Evolutionary conservation across 2,888 invertebrate species (phyloP).

Genomic region (Corbicula japonica): DNA sequence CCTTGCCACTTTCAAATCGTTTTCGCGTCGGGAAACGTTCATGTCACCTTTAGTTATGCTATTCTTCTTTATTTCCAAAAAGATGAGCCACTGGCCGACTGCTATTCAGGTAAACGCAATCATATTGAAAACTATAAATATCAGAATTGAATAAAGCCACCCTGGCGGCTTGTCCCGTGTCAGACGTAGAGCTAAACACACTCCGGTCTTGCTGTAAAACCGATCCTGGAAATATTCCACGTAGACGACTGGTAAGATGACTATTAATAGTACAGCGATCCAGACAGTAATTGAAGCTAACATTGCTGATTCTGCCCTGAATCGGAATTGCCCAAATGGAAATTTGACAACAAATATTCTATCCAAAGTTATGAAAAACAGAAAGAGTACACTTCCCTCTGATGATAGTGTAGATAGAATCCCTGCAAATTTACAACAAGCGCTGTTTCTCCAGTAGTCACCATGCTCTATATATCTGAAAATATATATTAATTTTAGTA

Average conservation of each 20-base stretch:
- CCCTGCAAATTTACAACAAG: conserved; percentile 63
- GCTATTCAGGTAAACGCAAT: conserved; percentile 79
- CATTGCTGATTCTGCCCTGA: conserved; percentile 70
- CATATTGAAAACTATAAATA: conserved; percentile 83
- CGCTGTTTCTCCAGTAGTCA: conserved; percentile 60
- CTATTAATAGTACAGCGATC: conserved; percentile 75
- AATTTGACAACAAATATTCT: conserved; percentile 89
- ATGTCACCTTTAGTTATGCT: too few species aligned
- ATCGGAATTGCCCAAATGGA: conserved; percentile 86
- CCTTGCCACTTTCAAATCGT: conserved; percentile 75
- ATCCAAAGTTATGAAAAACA: conserved; percentile 90
- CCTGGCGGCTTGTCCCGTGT: conserved; percentile 81
- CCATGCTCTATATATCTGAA: conserved; percentile 62
- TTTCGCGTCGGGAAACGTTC: conserved; percentile 18
- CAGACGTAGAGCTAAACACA: conserved; percentile 84
- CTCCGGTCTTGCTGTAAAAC: conserved; percentile 80
- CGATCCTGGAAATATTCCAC: conserved; percentile 77
- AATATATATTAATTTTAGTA: too few species aligned
- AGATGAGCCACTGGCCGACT: conserved; percentile 81
- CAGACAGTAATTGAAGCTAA: conserved; percentile 71
- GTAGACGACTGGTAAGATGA: conserved; percentile 81
- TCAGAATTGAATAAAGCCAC: conserved; percentile 83
- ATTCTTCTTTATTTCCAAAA: conserved; percentile 64
- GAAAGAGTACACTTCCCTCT: conserved; percentile 89
- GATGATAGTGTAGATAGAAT: conserved; percentile 86